These are phyloP conservation scores for Holotrichia oblita DNA, from an alignment of 1,140 invertebrate genomes.

Conservation along the genomic window DNA sequence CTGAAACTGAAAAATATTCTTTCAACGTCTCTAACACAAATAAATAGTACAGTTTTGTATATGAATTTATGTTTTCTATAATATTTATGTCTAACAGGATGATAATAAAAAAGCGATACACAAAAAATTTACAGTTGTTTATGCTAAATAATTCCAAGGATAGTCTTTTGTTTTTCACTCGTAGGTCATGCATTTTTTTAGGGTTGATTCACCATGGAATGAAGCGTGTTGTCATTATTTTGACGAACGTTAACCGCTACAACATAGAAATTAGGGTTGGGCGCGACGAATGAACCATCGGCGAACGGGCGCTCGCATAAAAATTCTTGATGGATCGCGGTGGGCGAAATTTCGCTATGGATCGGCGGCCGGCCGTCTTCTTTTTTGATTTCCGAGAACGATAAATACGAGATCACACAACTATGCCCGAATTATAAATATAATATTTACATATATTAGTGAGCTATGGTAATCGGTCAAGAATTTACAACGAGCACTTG, in stretches of 20 bases:
- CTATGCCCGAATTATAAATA: neutral
- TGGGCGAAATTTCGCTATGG: neutral
- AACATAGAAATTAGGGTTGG: constrained; percentile 11
- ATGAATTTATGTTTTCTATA: too few species aligned
- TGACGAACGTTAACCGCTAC: neutral
- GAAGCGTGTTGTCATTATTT: constrained; percentile 9
- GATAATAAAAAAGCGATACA: too few species aligned
- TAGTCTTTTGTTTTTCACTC: neutral
- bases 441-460: constrained; percentile 14
- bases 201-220: constrained; percentile 5
- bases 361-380: neutral
- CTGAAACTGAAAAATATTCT: too few species aligned
- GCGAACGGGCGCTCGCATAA: neutral
- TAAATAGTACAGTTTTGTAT: too few species aligned
- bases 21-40: too few species aligned
- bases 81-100: too few species aligned
- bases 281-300: neutral
- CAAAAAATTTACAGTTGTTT: neutral
- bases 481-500: neutral
- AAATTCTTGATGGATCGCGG: neutral
- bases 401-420: neutral
- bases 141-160: constrained; percentile 1
- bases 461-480: neutral
- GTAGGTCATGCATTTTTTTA: neutral
- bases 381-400: constrained; percentile 6